Evolutionary conservation across 1,140 invertebrate species (phyloP), one percentile per base, ranked within the genome.

Genomic region (Euura lappo): DNA sequence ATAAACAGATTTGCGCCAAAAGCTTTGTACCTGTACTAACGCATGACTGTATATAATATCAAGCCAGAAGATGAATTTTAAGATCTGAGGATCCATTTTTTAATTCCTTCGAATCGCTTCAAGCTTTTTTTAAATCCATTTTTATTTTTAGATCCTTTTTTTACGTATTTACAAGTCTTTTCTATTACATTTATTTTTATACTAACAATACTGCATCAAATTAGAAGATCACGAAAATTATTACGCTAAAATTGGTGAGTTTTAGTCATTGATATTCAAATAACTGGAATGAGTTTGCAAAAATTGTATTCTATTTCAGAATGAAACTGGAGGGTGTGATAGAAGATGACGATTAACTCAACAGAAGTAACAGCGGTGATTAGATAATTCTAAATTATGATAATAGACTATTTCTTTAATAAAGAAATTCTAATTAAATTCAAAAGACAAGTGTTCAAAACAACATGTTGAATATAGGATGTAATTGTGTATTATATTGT

Each of bases 21-120:
- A 76, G 80, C 72, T 6, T 69, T 82, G 8, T 80, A 78, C 28
- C 75, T 82, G 60, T 80, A 77, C 10, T 83, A 60, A 79, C 1
- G 10, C 28, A 28, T 28, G 28, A 28, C 28, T 28, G 28, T 28
- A 28, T 28, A 1, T 28, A 28, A 28, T 28, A 28, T 28, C 28
- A 28, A 28, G 28, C 28, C 28, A 28, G 28, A 28, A 28, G 28
- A 28, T 28, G 28, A 5, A 44, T 10, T 47, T 44, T 70, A 2
- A 13, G 11, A 11, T 44, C 8, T 28, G 3, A 42, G 4, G 7
- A 42, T 68, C 6, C 28, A 28, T 28, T 28, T 28, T 28, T 28
- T 28, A 28, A 28, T 28, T 28, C 28, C 28, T 28, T 44, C 66
- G 8, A 8, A 68, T 8, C 66, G 10, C 42, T 28, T 68, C 10